Conservation (phyloP, 2,113 vertebrate genomes). For the Dipodomys stephensi region DNA sequence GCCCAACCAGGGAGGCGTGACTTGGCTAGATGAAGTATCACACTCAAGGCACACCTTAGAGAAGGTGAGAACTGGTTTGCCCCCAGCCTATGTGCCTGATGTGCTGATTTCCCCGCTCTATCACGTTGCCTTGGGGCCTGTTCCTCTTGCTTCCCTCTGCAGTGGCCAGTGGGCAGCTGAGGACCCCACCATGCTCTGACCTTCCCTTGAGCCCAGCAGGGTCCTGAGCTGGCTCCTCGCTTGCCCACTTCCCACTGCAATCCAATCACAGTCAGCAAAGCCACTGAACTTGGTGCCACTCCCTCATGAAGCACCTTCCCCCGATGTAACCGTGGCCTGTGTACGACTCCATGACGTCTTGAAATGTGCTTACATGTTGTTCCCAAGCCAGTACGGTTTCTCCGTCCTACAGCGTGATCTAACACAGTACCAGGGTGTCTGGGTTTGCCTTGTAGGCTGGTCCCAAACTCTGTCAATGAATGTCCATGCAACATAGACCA, state of each 20-base stretch:
- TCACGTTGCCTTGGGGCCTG: rapidly evolving
- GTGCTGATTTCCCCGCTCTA: not conserved
- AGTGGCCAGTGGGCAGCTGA: not conserved
- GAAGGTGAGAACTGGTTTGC: not conserved
- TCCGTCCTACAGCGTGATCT: rapidly evolving
- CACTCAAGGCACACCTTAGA: not conserved
- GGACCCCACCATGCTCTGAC: rapidly evolving
- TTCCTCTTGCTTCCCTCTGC: not conserved
- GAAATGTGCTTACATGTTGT: not conserved
- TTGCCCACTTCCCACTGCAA: not conserved
- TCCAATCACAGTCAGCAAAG: not conserved
- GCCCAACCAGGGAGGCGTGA: not conserved
- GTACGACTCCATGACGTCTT: not conserved
- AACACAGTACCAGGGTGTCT: not conserved
- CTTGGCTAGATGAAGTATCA: not conserved
- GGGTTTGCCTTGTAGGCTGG: rapidly evolving
- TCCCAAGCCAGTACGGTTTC: not conserved
- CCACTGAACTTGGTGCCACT: too few relatives aligned
- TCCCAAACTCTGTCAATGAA: not conserved
- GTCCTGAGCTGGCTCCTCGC: not conserved
- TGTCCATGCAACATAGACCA: not conserved
- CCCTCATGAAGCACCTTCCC: rapidly evolving
- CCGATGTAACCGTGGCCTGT: not conserved
- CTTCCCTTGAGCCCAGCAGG: not conserved
- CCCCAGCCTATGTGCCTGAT: not conserved